Base-by-base conservation (phyloP, 2,797 vertebrate genomes). In the Monodelphis domestica region DNA sequence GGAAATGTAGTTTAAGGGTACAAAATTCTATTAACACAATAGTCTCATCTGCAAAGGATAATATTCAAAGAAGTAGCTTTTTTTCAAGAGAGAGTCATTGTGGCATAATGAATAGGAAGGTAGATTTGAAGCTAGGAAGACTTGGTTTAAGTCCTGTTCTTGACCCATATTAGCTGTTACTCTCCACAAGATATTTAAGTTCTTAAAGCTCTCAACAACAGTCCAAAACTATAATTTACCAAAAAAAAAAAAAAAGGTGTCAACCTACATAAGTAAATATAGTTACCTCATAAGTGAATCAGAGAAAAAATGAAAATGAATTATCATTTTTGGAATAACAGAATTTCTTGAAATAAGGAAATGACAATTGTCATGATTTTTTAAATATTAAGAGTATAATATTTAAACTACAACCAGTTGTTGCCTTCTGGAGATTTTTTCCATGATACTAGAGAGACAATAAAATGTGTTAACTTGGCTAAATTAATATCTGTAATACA, bases 321-420 rank as follows among this genome's bases (percentile, higher is more conserved):
- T 33, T 1, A 57, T 28, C 14, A 26, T 14, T 56, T n/a, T 87
- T 88, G 33, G 4, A 17, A 10, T 84, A 53, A 59, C 4, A 70
- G 63, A 33, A 33, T 33, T 84, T 92, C 51, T 28, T 87, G 28
- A 59, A 94, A 87, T 57, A 45, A 94, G 54, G 29, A 21, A 90
- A 17, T 91, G 89, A 5, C 84, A 94, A 26, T 59, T 95, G 38
- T 93, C 50, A 59, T 55, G 87, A 70, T 94, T 56, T 92, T 94
- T 54, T 38, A 87, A 87, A 4, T 89, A 30, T 91, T 55, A 59
- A 96, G 89, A 55, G 51, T 55, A 93, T 92, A 54, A 9, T 90
- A 57, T 93, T 92, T 93, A 90, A 50, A 56, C 11, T 70, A 56
- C n/a, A 87, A 38, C 94, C 54, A 54, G 28, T 89, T 95, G 38